Evolutionary conservation across 23 tunicate species (phyloP), one percentile per base, ranked within the genome.

Genomic region (Styela clava): DNA sequence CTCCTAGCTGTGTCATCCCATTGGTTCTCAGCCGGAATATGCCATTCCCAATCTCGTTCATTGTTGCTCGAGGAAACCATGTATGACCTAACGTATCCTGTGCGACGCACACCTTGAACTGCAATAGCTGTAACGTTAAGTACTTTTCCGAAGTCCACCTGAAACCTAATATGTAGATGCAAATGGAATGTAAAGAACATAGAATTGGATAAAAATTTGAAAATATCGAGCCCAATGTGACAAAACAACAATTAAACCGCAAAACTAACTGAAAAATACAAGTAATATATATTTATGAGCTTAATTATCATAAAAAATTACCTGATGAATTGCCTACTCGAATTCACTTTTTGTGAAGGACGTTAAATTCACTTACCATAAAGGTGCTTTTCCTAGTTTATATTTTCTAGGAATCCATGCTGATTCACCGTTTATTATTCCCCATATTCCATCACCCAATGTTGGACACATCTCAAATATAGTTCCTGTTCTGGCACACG

Each of bases 371-470:
- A 44, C 56, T 72, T 73, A 91, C 97, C 97, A 91, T 20, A 85
- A 64, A 2, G 71, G 87, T 12, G 79, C 52, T 36, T 71, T 83
- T 12, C 73, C 68, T 1, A 63, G 52, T 36, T 69, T 77, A 29
- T 74, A 84, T 83, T 86, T 91, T 61, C 78, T 82, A 2, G 97
- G 97, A 24, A 86, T 78, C 97, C 97, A 91, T 16, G 90, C 97
- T 18, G 86, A 29, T 32, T 82, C 74, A 52, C 83, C 61, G 78
- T 85, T 79, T 2, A 91, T 37, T 22, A 52, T 21, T 16, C 79
- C 97, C 97, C 97, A 91, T 31, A 73, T 74, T 2, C 87, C 78
- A 0, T 31, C 30, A 24, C 30, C 32, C 63, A 74, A 81, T 2
- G 81, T 30, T 7, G 65, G 71, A 34, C 97, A 91, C 64, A 91